Evolutionary conservation across 2,113 vertebrate genomes (phyloP).

Genomic region (Cynopterus brachyotis): DNA sequence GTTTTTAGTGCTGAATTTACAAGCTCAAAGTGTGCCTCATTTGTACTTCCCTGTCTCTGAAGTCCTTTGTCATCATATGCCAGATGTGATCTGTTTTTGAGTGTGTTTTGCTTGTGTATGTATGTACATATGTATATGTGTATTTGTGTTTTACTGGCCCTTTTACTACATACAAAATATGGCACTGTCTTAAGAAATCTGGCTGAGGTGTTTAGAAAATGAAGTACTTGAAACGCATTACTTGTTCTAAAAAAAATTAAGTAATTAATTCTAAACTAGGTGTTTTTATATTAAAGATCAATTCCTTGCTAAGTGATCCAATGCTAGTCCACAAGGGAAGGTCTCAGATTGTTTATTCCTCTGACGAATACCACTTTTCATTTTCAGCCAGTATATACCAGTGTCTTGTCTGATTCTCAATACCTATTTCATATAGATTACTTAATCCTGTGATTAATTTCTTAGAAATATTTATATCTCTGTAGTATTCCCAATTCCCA

Average conservation of each 20-base stretch:
- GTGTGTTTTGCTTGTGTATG: not conserved
- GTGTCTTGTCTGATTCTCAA: not conserved
- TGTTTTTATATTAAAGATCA: not conserved
- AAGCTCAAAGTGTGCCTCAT: not conserved
- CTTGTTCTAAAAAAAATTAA: not conserved
- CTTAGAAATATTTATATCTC: not conserved
- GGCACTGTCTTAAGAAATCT: not conserved
- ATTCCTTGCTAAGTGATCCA: not conserved
- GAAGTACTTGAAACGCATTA: not conserved
- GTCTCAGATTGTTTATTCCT: not conserved
- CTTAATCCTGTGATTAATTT: not conserved
- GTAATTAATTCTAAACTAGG: not conserved
- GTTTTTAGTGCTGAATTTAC: not conserved
- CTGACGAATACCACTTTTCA: not conserved
- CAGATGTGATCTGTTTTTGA: not conserved
- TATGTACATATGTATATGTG: not conserved
- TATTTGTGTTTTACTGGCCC: not conserved
- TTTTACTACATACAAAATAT: not conserved
- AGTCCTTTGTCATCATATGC: not conserved
- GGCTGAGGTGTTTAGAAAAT: not conserved
- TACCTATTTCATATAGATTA: not conserved
- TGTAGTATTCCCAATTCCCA: not conserved
- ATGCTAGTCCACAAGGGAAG: not conserved
- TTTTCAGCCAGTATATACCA: not conserved
- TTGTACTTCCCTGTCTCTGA: not conserved